Conservation (phyloP, 1,140 invertebrate species). For the Aphelenchoides fujianensis region DNA sequence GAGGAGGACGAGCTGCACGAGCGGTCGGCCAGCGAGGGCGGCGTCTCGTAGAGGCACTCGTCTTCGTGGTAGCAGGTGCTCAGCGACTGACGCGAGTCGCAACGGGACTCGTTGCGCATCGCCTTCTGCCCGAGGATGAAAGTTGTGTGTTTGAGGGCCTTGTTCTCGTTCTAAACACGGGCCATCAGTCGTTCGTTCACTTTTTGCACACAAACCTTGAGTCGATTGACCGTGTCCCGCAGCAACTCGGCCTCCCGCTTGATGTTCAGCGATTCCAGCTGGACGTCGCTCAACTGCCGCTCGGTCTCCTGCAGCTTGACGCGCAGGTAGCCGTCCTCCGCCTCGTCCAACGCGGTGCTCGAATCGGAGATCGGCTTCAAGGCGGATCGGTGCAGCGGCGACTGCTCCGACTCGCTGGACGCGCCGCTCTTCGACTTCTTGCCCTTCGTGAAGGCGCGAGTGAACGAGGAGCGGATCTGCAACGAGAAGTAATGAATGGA, state of each 20-base stretch:
- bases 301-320: constrained; percentile 76
- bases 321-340: not conserved
- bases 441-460: constrained; percentile 85
- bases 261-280: constrained; percentile 88
- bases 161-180: constrained; percentile 47
- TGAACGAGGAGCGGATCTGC: constrained; percentile 87
- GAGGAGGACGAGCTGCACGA: constrained; percentile 31
- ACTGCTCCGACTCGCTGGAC: constrained; percentile 62
- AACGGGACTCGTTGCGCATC: constrained; percentile 41
- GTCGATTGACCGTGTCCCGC: constrained; percentile 90
- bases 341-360: constrained; percentile 24
- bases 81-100: constrained; percentile 42
- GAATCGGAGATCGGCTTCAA: constrained; percentile 22
- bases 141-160: constrained; percentile 48
- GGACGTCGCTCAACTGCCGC: constrained; percentile 88
- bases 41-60: constrained; percentile 8
- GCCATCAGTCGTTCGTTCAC: constrained; percentile 8
- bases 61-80: constrained; percentile 43
- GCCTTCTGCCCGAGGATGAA: constrained; percentile 32
- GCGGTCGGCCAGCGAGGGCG: constrained; percentile 21
- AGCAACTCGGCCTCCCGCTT: constrained; percentile 93
- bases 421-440: constrained; percentile 69
- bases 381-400: constrained; percentile 1
- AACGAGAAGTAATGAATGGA: no score
- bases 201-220: constrained; percentile 71